These are phyloP conservation scores for Andrena praecox DNA, from an alignment of 2,888 invertebrate genomes.

Conservation along the genomic window DNA sequence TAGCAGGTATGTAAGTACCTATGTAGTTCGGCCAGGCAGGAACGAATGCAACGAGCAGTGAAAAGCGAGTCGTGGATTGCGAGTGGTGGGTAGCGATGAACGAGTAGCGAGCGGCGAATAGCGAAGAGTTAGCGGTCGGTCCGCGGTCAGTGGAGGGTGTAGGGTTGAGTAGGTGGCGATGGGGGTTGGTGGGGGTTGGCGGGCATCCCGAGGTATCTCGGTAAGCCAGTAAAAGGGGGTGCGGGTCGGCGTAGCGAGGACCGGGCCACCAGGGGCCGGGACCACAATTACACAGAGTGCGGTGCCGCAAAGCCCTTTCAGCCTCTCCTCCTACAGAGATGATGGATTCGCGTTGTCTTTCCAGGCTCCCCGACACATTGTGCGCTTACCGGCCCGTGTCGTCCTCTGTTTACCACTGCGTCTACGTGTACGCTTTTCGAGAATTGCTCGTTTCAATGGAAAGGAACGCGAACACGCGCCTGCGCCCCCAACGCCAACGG, in stretches of 20 bases:
- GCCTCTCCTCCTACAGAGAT: conserved; percentile 74
- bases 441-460: conserved; percentile 62
- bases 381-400: conserved; percentile 65
- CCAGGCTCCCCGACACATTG: conserved; percentile 72
- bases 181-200: conserved; percentile 34
- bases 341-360: conserved; percentile 79
- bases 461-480: conserved; percentile 39
- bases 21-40: not conserved
- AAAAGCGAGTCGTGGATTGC: conserved; percentile 23
- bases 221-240: conserved; percentile 56
- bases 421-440: conserved; percentile 61
- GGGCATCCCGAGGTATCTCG: conserved; percentile 56
- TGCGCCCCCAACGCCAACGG: not conserved
- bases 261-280: conserved; percentile 78
- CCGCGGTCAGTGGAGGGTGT: conserved; percentile 5
- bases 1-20: not conserved
- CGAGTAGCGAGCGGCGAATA: not conserved
- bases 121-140: not conserved
- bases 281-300: conserved; percentile 76
- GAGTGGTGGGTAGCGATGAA: not conserved
- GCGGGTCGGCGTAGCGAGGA: conserved; percentile 60
- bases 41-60: conserved; percentile 13
- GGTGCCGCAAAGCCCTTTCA: conserved; percentile 78
- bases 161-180: conserved; percentile 40
- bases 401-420: conserved; percentile 58